Base-by-base conservation (phyloP, 2,888 invertebrate genomes). In the Acrocyrtus sp. region DNA sequence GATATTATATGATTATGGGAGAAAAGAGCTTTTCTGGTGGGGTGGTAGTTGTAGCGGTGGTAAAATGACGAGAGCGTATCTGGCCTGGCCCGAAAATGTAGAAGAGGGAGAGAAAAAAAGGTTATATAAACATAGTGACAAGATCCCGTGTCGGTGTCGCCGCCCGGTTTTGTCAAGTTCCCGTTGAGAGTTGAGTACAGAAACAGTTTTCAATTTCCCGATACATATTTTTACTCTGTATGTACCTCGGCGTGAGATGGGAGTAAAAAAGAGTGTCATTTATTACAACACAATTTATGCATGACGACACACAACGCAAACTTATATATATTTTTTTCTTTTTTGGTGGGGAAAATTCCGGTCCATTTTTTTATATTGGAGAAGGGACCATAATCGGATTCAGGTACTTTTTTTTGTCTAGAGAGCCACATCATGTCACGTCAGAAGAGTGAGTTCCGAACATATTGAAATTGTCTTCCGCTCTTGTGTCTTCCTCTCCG, bases 81-180 rank as follows among this genome's bases (percentile, higher is more conserved):
- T n/a, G n/a, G n/a, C n/a, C n/a, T n/a, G n/a, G n/a, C n/a, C n/a
- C n/a, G n/a, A n/a, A n/a, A 34, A 12, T 34, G 6, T 8, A 34
- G 34, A 5, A 34, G 34, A 34, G 34, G 34, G 34, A 34, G 34
- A 34, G 34, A n/a, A 54, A 63, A 47, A 54, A 54, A 29, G 65
- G 65, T 66, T 66, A 56, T 34, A 66, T 56, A 66, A 66, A 66
- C 65, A 56, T 24, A 66, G 22, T 56, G 65, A 66, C 65, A 63
- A 15, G 34, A 34, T 5, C 34, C 34, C 34, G 34, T 34, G 34
- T 34, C 34, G 34, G 34, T 34, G 6, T 34, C 34, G 12, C 34
- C 34, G 34, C 34, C 34, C 34, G 34, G 34, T 12, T 34, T 34
- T 34, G n/a, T n/a, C n/a, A n/a, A n/a, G n/a, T n/a, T 34, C 34